These are phyloP conservation scores for Selenia dentaria DNA, from an alignment of 2,888 invertebrate genomes.

Conservation along the genomic window DNA sequence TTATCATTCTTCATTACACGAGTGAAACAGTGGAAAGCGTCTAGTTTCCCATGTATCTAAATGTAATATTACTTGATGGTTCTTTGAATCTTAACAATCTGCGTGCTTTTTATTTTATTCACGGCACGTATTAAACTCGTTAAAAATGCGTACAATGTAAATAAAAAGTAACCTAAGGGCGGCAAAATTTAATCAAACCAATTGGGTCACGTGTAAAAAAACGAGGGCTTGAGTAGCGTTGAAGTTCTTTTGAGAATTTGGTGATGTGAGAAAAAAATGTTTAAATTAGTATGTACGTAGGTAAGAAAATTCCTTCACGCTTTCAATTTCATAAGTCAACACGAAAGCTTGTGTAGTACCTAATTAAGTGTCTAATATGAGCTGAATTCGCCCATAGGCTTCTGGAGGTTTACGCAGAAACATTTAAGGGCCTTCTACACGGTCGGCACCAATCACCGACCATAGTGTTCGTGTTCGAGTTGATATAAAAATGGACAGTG, in stretches of 20 bases:
- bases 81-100: too few relatives aligned
- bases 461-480: too few relatives aligned
- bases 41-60: too few relatives aligned
- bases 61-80: too few relatives aligned
- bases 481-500: too few relatives aligned
- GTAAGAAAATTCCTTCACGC: slow-evolving; percentile 12
- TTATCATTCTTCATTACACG: too few relatives aligned
- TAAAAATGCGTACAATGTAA: too few relatives aligned
- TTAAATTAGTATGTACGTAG: slow-evolving; percentile 1
- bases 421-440: slow-evolving; percentile 29
- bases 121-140: too few relatives aligned
- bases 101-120: too few relatives aligned
- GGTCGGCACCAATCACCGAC: too few relatives aligned
- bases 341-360: slow-evolving; percentile 12
- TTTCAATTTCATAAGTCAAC: slow-evolving; percentile 19
- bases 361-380: slow-evolving; percentile 19
- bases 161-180: too few relatives aligned
- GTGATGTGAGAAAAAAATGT: neutral
- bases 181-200: slow-evolving; percentile 18
- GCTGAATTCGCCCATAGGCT: slow-evolving; percentile 2
- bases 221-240: slow-evolving; percentile 4
- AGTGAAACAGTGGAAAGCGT: too few relatives aligned
- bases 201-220: slow-evolving; percentile 10
- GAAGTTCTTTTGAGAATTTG: neutral
- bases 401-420: slow-evolving; percentile 38